Conservation (phyloP, 2,797 vertebrate species). For the Brotula barbata region DNA sequence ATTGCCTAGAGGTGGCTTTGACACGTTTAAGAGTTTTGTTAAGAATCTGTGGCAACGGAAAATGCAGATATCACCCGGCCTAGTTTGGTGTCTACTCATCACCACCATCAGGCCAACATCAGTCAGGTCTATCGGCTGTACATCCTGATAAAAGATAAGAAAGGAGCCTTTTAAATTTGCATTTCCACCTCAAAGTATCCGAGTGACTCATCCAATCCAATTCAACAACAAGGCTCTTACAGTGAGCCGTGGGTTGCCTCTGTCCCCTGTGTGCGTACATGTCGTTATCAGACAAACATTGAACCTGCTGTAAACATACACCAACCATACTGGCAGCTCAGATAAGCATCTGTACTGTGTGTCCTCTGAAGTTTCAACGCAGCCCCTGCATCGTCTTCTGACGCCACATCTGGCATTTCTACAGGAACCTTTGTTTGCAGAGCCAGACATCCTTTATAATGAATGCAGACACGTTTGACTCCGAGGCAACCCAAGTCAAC, state of each 20-base stretch:
- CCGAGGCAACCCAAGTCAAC: conserved; percentile 37
- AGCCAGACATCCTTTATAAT: conserved; percentile 24
- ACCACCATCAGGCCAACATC: background rate
- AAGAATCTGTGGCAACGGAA: conserved; percentile 14
- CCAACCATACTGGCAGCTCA: background rate
- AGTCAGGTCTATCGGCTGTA: too few relatives aligned
- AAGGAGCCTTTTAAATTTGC: too few relatives aligned
- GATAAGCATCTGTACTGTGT: background rate
- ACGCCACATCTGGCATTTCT: conserved; percentile 29
- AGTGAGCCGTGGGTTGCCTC: too few relatives aligned
- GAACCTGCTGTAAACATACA: too few relatives aligned
- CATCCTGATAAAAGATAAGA: too few relatives aligned
- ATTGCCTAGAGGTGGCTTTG: too few relatives aligned
- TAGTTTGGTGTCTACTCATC: conserved; percentile 21
- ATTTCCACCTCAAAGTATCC: background rate
- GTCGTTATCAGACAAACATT: too few relatives aligned
- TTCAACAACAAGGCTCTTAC: too few relatives aligned
- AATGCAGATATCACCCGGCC: conserved; percentile 25
- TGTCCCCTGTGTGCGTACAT: too few relatives aligned
- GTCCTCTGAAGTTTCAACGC: conserved; percentile 24
- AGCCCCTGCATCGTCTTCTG: background rate
- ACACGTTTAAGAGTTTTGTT: too few relatives aligned
- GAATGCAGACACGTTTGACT: conserved; percentile 40
- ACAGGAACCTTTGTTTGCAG: conserved; percentile 24
- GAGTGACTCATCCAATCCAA: too few relatives aligned